phyloP scores from a whole-genome alignment of 2,888 invertebrate species.

The Tuta absoluta region DNA sequence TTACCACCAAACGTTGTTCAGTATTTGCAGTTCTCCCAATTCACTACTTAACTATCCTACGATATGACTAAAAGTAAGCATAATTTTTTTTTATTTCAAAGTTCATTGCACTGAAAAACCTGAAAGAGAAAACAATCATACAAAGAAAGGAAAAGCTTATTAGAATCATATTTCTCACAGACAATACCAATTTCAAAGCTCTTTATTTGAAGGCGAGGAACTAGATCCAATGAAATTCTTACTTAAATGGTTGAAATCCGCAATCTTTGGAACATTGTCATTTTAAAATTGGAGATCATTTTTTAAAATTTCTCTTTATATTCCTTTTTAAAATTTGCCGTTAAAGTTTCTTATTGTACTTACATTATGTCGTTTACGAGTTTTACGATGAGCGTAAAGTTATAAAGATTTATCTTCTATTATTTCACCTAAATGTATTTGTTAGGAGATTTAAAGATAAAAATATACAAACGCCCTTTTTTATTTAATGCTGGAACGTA shows the following conservation, averaged over 20 bases:
- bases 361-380: background rate
- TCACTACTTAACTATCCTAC: background rate
- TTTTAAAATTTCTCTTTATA: too few relatives aligned
- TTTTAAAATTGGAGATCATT: background rate
- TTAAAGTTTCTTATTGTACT: background rate
- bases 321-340: too few relatives aligned
- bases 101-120: background rate
- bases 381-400: background rate
- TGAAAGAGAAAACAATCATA: background rate
- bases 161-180: background rate
- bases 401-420: background rate
- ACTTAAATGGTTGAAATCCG: constrained; percentile 44
- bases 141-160: background rate
- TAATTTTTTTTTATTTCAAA: background rate
- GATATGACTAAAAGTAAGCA: background rate
- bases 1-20: too few relatives aligned
- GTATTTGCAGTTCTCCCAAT: background rate
- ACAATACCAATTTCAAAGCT: constrained; percentile 13
- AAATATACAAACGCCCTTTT: background rate
- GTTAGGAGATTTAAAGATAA: constrained; percentile 8
- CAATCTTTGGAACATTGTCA: constrained; percentile 44
- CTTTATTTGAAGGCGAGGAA: constrained; percentile 35
- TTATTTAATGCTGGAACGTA: background rate
- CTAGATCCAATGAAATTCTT: constrained; percentile 48
- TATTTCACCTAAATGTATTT: constrained; percentile 9